Conservation (phyloP, 35 echinoderm and acorn worm genomes). For the Heliocidaris erythrogramma region DNA sequence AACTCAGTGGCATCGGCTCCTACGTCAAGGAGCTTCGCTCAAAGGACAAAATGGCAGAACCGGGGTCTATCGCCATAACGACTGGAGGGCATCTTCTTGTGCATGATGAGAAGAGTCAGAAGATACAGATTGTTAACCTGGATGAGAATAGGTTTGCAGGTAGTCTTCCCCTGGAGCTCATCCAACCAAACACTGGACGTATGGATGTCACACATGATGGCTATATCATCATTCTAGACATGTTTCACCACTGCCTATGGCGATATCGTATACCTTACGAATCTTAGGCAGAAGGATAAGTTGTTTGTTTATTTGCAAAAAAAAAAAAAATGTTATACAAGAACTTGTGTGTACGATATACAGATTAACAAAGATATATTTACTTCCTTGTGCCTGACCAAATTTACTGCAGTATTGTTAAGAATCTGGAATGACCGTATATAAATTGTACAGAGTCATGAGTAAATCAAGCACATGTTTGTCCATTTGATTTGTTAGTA, state of each 20-base stretch:
- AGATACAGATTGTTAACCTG: constrained; percentile 82
- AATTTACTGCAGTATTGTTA: neutral
- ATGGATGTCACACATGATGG: constrained; percentile 71
- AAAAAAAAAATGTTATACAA: neutral
- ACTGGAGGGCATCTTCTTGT: constrained; percentile 73
- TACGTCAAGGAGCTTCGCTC: constrained; percentile 76
- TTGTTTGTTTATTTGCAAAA: neutral
- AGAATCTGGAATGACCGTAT: neutral
- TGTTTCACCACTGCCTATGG: constrained; percentile 84
- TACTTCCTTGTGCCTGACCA: neutral
- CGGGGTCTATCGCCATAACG: constrained; percentile 73
- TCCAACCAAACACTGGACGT: constrained; percentile 68
- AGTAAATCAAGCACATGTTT: neutral
- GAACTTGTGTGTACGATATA: neutral
- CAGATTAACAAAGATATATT: neutral
- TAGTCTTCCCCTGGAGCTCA: constrained; percentile 55
- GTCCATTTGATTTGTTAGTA: neutral
- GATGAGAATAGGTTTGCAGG: constrained; percentile 70
- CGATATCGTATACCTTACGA: constrained; percentile 83
- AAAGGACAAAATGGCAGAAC: constrained; percentile 74
- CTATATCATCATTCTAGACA: constrained; percentile 73
- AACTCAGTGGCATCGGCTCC: constrained; percentile 60
- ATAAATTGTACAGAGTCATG: neutral
- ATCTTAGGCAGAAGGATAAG: neutral
- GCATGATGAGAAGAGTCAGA: constrained; percentile 66